Evolutionary conservation across 2,797 vertebrate species (phyloP).

Genomic region (Labroides dimidiatus): DNA sequence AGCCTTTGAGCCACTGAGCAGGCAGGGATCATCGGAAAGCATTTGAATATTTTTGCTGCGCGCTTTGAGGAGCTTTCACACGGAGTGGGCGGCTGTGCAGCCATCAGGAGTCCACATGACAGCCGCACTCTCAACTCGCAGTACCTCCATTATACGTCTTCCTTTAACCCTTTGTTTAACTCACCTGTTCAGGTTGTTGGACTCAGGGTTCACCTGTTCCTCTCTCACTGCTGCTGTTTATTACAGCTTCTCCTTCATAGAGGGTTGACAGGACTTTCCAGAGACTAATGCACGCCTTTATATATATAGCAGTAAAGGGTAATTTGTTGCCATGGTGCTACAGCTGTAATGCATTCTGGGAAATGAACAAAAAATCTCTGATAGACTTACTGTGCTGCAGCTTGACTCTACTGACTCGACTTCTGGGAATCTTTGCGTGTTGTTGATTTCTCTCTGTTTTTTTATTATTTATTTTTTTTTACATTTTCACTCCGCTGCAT

Average conservation of each 20-base stretch:
- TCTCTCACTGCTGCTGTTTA: too few species aligned
- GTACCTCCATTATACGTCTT: too few species aligned
- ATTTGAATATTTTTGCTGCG: constrained; percentile 34
- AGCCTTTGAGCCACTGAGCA: constrained; percentile 35
- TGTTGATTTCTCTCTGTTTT: too few species aligned
- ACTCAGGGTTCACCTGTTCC: too few species aligned
- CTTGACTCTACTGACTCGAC: constrained; percentile 14
- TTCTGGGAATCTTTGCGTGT: not conserved
- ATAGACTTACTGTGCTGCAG: not conserved
- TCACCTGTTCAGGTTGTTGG: too few species aligned
- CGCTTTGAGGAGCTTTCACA: constrained; percentile 42
- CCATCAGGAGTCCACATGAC: constrained; percentile 72
- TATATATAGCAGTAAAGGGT: not conserved
- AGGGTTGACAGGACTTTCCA: not conserved
- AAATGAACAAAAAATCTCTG: not conserved
- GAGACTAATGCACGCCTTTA: constrained; percentile 3
- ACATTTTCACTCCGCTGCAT: constrained; percentile 11
- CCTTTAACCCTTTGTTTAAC: too few species aligned
- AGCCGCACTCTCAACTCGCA: constrained; percentile 69
- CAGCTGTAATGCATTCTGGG: not conserved
- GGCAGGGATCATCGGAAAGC: constrained; percentile 38
- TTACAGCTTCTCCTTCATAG: not conserved
- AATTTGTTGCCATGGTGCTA: constrained; percentile 12
- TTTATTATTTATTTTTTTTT: constrained; percentile 1
- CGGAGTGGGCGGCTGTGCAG: constrained; percentile 69